Evolutionary conservation across 2,113 vertebrate species (phyloP).

Genomic region (Lynx canadensis): DNA sequence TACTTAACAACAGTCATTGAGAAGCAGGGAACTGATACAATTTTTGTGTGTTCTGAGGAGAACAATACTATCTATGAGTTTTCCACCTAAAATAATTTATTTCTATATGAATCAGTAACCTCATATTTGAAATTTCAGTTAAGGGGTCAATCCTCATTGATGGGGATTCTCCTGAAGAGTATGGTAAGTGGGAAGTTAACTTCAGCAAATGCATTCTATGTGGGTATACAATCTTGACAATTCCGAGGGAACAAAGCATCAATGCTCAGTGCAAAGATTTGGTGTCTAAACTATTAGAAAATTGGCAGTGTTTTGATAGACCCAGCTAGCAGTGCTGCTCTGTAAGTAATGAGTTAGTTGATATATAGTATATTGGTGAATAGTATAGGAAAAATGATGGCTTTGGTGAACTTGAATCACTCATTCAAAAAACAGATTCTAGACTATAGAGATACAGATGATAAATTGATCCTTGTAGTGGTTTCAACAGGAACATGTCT

Average conservation of each 20-base stretch:
- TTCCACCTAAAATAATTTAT: not conserved
- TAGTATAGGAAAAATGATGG: not conserved
- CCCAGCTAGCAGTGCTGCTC: not conserved
- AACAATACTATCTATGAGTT: not conserved
- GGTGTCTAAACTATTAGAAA: not conserved
- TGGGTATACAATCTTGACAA: not conserved
- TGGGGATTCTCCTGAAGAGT: not conserved
- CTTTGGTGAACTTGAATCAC: conserved; percentile 2
- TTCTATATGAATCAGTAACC: not conserved
- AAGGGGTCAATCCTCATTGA: not conserved
- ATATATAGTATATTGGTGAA: not conserved
- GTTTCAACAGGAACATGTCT: not conserved
- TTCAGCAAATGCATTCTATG: not conserved
- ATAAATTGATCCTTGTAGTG: not conserved
- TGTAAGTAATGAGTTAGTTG: not conserved
- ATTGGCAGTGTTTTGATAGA: not conserved
- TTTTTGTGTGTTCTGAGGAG: not conserved
- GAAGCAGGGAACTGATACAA: not conserved
- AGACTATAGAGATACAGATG: not conserved
- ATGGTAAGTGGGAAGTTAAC: not conserved
- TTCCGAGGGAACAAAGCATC: not conserved
- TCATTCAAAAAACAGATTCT: conserved; percentile 16
- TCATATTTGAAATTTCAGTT: not conserved
- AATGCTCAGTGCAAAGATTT: not conserved
- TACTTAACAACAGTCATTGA: not conserved